phyloP scores from a whole-genome alignment of 2,113 vertebrate genomes.

The Accipiter virgatus region DNA sequence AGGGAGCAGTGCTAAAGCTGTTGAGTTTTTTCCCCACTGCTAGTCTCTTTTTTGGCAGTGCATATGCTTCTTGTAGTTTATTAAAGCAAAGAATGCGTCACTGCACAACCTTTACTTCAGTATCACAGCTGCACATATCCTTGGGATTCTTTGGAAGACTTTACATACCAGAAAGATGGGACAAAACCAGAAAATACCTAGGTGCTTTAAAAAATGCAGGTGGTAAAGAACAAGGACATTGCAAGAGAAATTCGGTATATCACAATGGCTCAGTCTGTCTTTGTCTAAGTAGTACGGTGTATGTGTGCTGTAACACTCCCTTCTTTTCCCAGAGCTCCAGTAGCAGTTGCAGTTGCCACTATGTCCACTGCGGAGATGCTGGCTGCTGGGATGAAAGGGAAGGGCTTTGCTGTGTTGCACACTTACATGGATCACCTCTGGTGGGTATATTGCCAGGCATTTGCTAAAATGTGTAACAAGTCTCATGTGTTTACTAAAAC shows the following conservation, averaged over 20 bases:
- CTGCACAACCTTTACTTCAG: background rate
- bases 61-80: background rate
- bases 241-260: background rate
- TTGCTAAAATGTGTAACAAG: background rate
- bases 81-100: background rate
- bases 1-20: background rate
- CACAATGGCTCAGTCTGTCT: background rate
- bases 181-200: background rate
- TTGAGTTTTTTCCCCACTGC: background rate
- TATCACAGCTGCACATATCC: background rate
- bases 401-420: constrained; percentile 88
- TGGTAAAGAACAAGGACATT: background rate
- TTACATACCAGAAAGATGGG: background rate
- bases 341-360: constrained; percentile 86
- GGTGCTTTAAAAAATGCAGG: background rate
- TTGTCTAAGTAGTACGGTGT: background rate
- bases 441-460: constrained; percentile 67
- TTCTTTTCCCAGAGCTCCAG: constrained; percentile 79
- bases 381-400: constrained; percentile 88
- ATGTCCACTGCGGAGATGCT: constrained; percentile 87
- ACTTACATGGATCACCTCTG: constrained; percentile 91
- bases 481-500: background rate
- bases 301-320: background rate
- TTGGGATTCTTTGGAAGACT: background rate
- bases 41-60: background rate